These are phyloP conservation scores for Aphidius ervi DNA, from an alignment of 1,140 invertebrate species.

Conservation along the genomic window DNA sequence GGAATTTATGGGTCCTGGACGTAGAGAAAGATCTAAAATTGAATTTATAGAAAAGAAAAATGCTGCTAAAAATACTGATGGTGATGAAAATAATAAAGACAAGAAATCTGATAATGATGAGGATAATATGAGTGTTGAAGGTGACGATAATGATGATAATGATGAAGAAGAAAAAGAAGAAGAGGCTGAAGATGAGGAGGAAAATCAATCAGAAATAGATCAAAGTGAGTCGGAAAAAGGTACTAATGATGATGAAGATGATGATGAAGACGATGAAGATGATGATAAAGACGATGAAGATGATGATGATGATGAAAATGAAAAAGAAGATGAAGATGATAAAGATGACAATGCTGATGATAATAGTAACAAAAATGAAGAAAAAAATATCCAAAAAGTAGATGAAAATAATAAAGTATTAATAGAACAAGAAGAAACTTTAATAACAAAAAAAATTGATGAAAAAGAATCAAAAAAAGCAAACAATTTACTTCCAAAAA, in stretches of 20 bases:
- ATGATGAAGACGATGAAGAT: not conserved
- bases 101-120: not conserved
- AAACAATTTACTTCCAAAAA: too few relatives aligned
- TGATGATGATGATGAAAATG: constrained; percentile 15
- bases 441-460: too few relatives aligned
- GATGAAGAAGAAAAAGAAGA: constrained; percentile 17
- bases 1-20: constrained; percentile 23
- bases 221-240: constrained; percentile 13
- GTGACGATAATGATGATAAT: constrained; percentile 15
- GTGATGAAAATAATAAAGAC: not conserved
- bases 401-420: constrained; percentile 30
- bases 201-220: constrained; percentile 13
- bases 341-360: not conserved
- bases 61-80: constrained; percentile 4
- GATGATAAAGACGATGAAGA: not conserved
- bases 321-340: constrained; percentile 8
- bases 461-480: too few relatives aligned
- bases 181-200: constrained; percentile 6
- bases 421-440: constrained; percentile 1
- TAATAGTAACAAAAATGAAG: constrained; percentile 22
- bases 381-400: constrained; percentile 30
- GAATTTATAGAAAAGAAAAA: not conserved
- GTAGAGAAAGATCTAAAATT: constrained; percentile 23
- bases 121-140: constrained; percentile 11
- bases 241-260: constrained; percentile 6